Evolutionary conservation across 2,888 invertebrate species (phyloP), one percentile per base, ranked within the genome.

Genomic region (Diadegma fenestrale): DNA sequence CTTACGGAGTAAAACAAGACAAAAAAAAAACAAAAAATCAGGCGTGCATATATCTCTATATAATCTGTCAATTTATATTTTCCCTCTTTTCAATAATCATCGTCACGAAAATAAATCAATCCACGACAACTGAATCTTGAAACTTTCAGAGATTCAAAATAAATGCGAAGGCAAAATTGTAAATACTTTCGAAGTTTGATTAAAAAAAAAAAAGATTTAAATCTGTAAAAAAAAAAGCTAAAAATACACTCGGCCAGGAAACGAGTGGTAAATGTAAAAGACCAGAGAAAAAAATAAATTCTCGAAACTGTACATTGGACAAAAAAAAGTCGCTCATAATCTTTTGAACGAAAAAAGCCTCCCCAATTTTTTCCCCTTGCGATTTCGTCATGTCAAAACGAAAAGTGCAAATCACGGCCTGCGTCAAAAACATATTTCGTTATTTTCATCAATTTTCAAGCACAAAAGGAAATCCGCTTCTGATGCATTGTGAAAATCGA

Each of bases 231-330:
- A 83, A 72, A 68, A 81, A 78, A 82, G 76, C 82, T 79, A 86
- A 58, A 85, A 79, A 78, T 86, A 89, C 86, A 87, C 80, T 85
- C 88, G 88, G 80, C 88, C 48, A n/a, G 7, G 88, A 83, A 88
- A 66, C 61, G 77, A 64, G 48, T 33, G 26, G 71, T 76, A 48
- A 76, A 80, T 91, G 91, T 91, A 64, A 43, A 79, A 72, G 75
- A 77, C 61, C 87, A 85, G 86, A 81, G 88, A 88, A 89, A 26
- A n/a, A 58, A 91, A 92, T 92, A 92, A 92, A 92, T 86, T 88
- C 88, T 91, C 88, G 86, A 89, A 89, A 88, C 88, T 90, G 89
- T 91, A 91, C 87, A 89, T 89, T 87, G 68, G 79, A n/a, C n/a
- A 88, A 80, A 72, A 64, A 45, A 73, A 37, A 66, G 12, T 14